Evolutionary conservation across 2,797 vertebrate genomes (phyloP).

Genomic region (Otolemur crassicaudatus): DNA sequence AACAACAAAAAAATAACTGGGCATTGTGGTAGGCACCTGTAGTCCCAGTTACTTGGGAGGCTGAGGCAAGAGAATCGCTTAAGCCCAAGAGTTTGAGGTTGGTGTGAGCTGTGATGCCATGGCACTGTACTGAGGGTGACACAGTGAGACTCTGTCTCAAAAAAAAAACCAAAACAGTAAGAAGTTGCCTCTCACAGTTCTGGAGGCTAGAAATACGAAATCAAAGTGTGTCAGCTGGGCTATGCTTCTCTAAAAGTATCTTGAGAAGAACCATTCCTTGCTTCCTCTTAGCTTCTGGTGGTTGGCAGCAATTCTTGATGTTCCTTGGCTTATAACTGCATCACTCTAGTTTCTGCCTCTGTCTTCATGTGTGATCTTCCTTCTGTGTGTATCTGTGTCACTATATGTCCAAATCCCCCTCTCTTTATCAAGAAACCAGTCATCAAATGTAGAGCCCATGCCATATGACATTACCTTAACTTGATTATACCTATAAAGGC

Average conservation of each 20-base stretch:
- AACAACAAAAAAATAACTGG: too few species aligned
- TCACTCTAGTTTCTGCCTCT: neutral
- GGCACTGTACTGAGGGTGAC: too few species aligned
- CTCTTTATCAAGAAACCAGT: neutral
- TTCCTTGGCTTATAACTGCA: neutral
- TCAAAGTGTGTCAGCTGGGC: neutral
- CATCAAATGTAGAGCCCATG: neutral
- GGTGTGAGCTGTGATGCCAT: too few species aligned
- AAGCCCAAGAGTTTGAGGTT: too few species aligned
- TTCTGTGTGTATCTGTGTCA: neutral
- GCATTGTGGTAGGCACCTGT: too few species aligned
- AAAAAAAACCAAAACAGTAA: neutral
- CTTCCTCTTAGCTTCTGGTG: neutral
- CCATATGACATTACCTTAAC: neutral
- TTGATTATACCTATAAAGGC: neutral
- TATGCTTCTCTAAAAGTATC: neutral
- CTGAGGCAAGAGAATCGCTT: too few species aligned
- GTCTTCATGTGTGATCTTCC: neutral
- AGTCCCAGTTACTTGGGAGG: too few species aligned
- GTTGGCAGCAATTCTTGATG: neutral
- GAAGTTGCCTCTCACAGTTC: neutral
- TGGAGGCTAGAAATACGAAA: neutral
- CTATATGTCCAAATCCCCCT: neutral
- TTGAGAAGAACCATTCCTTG: neutral
- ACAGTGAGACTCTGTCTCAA: too few species aligned